Percentiles rank a stretch among this genome's conserved stretches.
phyloP scores from a whole-genome alignment of 2,888 invertebrate genomes.

The Scaptomyza flava region DNA sequence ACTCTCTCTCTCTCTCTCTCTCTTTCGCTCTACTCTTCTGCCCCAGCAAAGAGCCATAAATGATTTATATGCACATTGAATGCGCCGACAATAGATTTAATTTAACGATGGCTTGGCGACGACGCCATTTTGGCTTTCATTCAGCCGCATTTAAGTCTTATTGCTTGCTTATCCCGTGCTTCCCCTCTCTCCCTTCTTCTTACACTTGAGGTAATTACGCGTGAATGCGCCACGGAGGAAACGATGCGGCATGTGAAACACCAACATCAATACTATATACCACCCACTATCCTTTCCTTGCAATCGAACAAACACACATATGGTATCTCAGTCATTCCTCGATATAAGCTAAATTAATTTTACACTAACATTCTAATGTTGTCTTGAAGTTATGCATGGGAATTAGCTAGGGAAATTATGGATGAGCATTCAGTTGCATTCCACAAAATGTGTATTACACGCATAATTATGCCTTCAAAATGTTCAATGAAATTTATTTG shows the following conservation, averaged over 20 bases:
- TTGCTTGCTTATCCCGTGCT: neutral
- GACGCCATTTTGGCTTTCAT: constrained; percentile 59
- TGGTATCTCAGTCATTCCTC: constrained; percentile 45
- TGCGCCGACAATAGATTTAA: constrained; percentile 73
- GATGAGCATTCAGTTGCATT: constrained; percentile 18
- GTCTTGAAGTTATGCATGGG: constrained; percentile 8
- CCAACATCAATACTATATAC: constrained; percentile 47
- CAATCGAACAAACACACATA: neutral
- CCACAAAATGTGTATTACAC: neutral
- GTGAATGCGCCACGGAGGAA: constrained; percentile 44
- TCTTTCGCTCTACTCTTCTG: neutral
- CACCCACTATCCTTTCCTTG: neutral
- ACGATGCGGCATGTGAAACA: constrained; percentile 43
- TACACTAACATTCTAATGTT: constrained; percentile 45
- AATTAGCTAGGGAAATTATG: constrained; percentile 29
- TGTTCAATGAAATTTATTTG: neutral
- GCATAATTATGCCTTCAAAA: constrained; percentile 10
- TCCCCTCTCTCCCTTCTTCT: neutral
- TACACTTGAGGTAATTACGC: constrained; percentile 61
- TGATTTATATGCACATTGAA: constrained; percentile 74
- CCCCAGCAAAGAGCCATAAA: constrained; percentile 57
- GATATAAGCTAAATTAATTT: constrained; percentile 56
- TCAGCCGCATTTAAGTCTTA: constrained; percentile 24
- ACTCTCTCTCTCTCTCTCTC: constrained; percentile 1
- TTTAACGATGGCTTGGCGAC: constrained; percentile 71